A percentile compares a stretch with the other conserved stretches of the same genome.
phyloP scores from a whole-genome alignment of 2,888 invertebrate species.

The Quadroppia sp. region DNA sequence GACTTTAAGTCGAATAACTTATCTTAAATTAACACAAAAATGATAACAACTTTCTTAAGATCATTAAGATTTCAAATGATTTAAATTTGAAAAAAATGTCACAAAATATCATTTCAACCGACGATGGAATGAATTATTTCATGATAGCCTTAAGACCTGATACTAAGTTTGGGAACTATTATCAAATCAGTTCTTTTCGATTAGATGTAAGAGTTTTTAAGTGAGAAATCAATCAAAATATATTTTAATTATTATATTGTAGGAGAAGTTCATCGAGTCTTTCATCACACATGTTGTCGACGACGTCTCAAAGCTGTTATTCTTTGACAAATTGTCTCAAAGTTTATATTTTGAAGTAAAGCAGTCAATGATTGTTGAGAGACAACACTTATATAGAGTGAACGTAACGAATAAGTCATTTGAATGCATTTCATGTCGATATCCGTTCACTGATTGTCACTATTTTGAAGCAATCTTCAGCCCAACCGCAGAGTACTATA shows the following conservation, averaged over 20 bases:
- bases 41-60: slow-evolving; percentile 1
- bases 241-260: neutral
- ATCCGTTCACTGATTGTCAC: slow-evolving; percentile 7
- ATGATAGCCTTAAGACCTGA: slow-evolving; percentile 39
- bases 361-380: slow-evolving; percentile 9
- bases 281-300: slow-evolving; percentile 45
- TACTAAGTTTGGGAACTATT: slow-evolving; percentile 18
- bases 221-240: neutral
- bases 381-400: slow-evolving; percentile 18
- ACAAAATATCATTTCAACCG: neutral
- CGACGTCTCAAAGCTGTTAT: slow-evolving; percentile 46
- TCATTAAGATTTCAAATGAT: slow-evolving; percentile 24
- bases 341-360: slow-evolving; percentile 41
- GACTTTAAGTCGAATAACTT: neutral
- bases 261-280: slow-evolving; percentile 16
- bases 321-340: slow-evolving; percentile 43
- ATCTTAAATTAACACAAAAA: neutral
- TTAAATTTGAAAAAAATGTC: slow-evolving; percentile 34
- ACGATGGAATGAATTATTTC: slow-evolving; percentile 24
- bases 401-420: neutral
- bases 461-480: slow-evolving; percentile 37
- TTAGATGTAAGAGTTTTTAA: slow-evolving; percentile 15
- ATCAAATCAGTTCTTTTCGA: slow-evolving; percentile 35
- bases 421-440: slow-evolving; percentile 37
- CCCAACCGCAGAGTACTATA: slow-evolving; percentile 67